Evolutionary conservation across 2,888 invertebrate species (phyloP).

Genomic region (Cepaea hortensis): DNA sequence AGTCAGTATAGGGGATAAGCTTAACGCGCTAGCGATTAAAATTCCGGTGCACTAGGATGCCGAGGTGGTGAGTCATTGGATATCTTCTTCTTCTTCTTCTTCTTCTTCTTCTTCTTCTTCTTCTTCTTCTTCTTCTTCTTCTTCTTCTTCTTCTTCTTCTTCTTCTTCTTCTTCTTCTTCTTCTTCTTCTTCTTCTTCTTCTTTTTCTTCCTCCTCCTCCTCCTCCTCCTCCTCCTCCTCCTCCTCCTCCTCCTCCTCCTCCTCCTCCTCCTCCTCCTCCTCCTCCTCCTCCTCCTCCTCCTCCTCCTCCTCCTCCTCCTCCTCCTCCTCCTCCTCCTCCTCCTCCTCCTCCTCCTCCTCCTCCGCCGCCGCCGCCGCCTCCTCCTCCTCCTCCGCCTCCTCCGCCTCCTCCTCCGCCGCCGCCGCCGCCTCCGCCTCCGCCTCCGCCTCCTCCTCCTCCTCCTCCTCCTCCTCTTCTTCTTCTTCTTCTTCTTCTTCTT

Average conservation of each 20-base stretch:
- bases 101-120: not conserved
- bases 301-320: not conserved
- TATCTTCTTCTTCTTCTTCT: not conserved
- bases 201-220: not conserved
- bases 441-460: not conserved
- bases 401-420: not conserved
- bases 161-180: not conserved
- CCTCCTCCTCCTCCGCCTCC: not conserved
- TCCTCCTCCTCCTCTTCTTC: not conserved
- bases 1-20: too few relatives aligned
- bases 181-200: not conserved
- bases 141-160: not conserved
- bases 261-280: not conserved
- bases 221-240: not conserved
- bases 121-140: not conserved
- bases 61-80: not conserved
- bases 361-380: not conserved
- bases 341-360: not conserved
- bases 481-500: not conserved
- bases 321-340: not conserved
- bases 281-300: not conserved
- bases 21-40: too few relatives aligned
- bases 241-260: not conserved
- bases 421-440: not conserved
- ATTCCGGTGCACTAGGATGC: not conserved